Evolutionary conservation across 2,113 vertebrate genomes (phyloP), one percentile per base, ranked within the genome.

Genomic region (Nycticorax nycticorax): DNA sequence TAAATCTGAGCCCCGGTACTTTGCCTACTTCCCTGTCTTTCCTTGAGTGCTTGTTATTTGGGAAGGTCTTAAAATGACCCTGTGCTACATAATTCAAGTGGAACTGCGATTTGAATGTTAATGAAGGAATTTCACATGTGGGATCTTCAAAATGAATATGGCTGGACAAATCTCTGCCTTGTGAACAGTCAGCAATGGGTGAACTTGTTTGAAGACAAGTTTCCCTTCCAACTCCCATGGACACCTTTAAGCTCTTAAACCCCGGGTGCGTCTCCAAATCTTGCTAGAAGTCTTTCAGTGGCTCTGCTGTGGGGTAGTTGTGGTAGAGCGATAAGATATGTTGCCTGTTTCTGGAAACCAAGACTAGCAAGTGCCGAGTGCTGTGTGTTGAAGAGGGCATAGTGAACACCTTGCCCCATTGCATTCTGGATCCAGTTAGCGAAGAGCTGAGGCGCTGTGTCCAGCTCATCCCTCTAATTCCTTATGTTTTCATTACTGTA

Each of bases 241-340:
- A 23, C 16, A 23, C 37, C 21, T 75, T 80, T 35, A 41, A 45
- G n/a, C 57, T 33, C 52, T 66, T 77, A 72, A 72, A 87, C 26
- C 26, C 20, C 20, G n/a, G 9, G 8, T 16, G 9, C 27, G 5
- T 11, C 53, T 62, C 35, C 63, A 55, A 50, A 39, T 17, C 41
- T 57, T 52, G 5, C 83, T 20, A 3, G 39, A 66, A 66, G 19
- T 12, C 23, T 69, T 89, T 27, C 56, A 10, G 48, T 22, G 39
- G 39, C 26, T 72, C n/a, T 37, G 15, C 18, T 72, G 41, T 14
- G 12, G 23, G 8, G 45, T 14, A 18, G 39, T 27, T 60, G 41
- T 48, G 19, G n/a, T 27, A 59, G 6, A 67, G 28, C 3, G 13
- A 14, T 35, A 48, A 33, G 5, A 37, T 23, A 32, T 0, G 1